These are phyloP conservation scores for Cataglyphis livida DNA, from an alignment of 2,888 invertebrate genomes.

Conservation along the genomic window DNA sequence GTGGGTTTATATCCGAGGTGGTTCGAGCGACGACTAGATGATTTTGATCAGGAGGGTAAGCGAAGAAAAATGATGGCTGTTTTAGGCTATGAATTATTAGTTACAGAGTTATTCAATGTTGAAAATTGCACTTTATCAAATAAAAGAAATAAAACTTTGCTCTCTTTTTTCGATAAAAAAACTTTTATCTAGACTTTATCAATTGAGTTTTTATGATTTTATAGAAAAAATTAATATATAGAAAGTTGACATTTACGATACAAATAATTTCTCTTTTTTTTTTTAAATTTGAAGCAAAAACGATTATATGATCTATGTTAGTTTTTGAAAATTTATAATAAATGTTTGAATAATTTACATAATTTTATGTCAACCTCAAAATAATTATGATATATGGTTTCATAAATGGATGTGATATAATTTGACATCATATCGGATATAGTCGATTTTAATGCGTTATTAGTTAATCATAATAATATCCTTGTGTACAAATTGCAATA, in stretches of 20 bases:
- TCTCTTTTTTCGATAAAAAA: not conserved
- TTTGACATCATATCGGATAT: constrained; percentile 12
- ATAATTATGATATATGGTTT: constrained; percentile 40
- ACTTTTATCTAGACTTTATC: not conserved
- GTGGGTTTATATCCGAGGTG: not conserved
- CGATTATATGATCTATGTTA: not conserved
- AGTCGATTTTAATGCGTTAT: constrained; percentile 39
- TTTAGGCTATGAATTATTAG: not conserved
- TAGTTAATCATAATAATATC: constrained; percentile 23
- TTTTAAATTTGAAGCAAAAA: not conserved
- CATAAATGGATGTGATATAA: constrained; percentile 20
- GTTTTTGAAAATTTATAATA: not conserved
- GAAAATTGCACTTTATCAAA: not conserved
- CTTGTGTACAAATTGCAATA: constrained; percentile 24
- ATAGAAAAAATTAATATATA: not conserved
- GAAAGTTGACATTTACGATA: not conserved
- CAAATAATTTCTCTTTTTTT: not conserved
- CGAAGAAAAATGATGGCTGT: constrained; percentile 4
- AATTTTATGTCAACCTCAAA: constrained; percentile 37
- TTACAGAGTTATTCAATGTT: not conserved
- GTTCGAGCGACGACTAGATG: not conserved
- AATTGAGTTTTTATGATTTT: not conserved
- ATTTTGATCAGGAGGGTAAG: not conserved
- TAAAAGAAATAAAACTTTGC: not conserved
- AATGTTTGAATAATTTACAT: not conserved